phyloP scores from a whole-genome alignment of 2,888 invertebrate genomes.

The Athripsodes cinereus region DNA sequence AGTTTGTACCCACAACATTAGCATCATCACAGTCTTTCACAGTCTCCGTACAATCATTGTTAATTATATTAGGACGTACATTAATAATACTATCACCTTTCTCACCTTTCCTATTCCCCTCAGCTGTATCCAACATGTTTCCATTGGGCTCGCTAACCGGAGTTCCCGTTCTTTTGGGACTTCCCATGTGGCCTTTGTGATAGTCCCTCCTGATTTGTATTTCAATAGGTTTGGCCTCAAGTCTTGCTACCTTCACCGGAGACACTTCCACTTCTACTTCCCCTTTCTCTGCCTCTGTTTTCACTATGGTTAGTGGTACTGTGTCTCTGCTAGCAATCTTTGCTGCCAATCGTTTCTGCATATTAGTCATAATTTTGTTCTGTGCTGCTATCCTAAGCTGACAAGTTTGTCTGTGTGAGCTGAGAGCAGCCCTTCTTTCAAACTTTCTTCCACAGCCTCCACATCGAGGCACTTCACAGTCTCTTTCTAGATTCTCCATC shows the following conservation, averaged over 20 bases:
- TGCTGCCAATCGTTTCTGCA: constrained; percentile 29
- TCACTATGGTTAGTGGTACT: constrained; percentile 3
- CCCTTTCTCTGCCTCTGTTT: not conserved
- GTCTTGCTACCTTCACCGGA: constrained; percentile 20
- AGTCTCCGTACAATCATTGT: constrained; percentile 14
- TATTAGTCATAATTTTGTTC: constrained; percentile 35
- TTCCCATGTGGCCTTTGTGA: constrained; percentile 14
- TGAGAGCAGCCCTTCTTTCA: constrained; percentile 65
- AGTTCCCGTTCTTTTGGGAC: constrained; percentile 17
- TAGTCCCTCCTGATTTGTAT: constrained; percentile 29
- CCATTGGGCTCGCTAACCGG: constrained; percentile 7
- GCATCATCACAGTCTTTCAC: constrained; percentile 26
- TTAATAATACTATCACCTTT: constrained; percentile 14
- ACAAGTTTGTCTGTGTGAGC: constrained; percentile 66
- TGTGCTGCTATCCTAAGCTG: constrained; percentile 47
- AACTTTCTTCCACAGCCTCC: constrained; percentile 66
- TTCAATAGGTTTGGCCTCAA: constrained; percentile 26
- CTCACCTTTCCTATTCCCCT: constrained; percentile 14
- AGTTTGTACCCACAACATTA: constrained; percentile 9
- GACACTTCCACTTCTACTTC: constrained; percentile 1
- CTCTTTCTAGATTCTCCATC: constrained; percentile 60
- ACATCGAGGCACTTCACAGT: constrained; percentile 55
- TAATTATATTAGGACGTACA: constrained; percentile 12
- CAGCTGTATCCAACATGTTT: not conserved
- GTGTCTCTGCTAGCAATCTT: constrained; percentile 27